Conservation (phyloP, 2,797 vertebrate species). For the Alfaro cultratus region DNA sequence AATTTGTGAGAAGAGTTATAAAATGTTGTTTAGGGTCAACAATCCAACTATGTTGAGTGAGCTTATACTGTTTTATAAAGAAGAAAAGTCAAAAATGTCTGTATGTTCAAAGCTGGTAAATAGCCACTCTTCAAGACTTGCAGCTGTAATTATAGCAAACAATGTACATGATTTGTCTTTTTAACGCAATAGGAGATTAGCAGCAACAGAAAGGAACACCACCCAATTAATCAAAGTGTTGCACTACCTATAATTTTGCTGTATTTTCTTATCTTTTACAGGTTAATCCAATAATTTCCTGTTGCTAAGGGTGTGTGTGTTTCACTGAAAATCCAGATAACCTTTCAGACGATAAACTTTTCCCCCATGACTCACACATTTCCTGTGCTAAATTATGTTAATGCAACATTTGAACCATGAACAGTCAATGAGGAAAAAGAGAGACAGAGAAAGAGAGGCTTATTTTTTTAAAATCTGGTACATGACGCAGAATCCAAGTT, state of each 20-base stretch:
- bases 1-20: background rate
- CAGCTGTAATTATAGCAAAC: background rate
- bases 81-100: background rate
- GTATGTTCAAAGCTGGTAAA: background rate
- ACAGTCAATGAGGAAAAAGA: conserved; percentile 34
- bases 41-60: background rate
- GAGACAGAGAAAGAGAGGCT: background rate
- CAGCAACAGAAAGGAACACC: background rate
- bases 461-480: background rate
- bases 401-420: conserved; percentile 71
- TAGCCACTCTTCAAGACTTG: background rate
- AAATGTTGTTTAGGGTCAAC: background rate
- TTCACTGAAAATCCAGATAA: conserved; percentile 53
- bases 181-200: background rate
- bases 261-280: conserved; percentile 28
- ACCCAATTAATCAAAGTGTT: conserved; percentile 26
- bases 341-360: conserved; percentile 72
- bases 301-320: conserved; percentile 15
- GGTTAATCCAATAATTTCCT: conserved; percentile 20
- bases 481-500: conserved; percentile 2
- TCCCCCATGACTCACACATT: conserved; percentile 54
- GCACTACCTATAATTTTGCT: background rate
- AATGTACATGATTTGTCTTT: background rate
- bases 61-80: background rate
- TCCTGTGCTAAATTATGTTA: conserved; percentile 69